phyloP scores from a whole-genome alignment of 1,140 invertebrate species.

The Cherax quadricarinatus region DNA sequence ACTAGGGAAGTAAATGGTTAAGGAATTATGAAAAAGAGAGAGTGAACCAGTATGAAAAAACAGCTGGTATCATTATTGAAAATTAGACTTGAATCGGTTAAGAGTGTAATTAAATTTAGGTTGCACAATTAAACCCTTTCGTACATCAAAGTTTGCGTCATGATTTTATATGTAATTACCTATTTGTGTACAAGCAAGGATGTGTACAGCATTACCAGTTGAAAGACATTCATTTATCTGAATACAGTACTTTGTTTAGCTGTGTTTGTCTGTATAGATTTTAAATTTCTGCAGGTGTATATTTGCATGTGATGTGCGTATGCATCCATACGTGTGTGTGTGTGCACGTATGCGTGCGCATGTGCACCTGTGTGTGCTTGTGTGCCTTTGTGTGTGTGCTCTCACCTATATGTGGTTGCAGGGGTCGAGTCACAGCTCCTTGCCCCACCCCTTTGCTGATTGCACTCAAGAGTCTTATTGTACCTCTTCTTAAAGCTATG shows the following conservation, averaged over 20 bases:
- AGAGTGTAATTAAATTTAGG: neutral
- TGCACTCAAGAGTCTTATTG: no score
- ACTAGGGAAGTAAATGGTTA: neutral
- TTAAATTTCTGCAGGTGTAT: neutral
- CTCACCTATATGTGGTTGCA: no score
- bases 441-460: no score
- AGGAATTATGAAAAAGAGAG: neutral
- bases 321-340: neutral
- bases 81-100: neutral
- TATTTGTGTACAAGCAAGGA: neutral
- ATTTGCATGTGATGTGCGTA: no score
- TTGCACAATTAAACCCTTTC: slow-evolving; percentile 5
- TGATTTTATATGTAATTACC: neutral
- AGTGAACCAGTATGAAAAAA: neutral
- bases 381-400: neutral
- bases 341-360: no score
- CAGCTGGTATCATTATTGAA: neutral
- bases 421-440: no score
- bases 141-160: neutral
- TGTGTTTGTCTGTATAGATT: neutral
- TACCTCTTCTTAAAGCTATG: no score
- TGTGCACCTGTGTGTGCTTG: neutral
- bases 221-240: neutral
- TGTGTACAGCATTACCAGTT: neutral
- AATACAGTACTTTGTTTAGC: neutral